Evolutionary conservation across 2,888 invertebrate genomes (phyloP), one percentile per base, ranked within the genome.

Genomic region (Sarcophaga subvicina): DNA sequence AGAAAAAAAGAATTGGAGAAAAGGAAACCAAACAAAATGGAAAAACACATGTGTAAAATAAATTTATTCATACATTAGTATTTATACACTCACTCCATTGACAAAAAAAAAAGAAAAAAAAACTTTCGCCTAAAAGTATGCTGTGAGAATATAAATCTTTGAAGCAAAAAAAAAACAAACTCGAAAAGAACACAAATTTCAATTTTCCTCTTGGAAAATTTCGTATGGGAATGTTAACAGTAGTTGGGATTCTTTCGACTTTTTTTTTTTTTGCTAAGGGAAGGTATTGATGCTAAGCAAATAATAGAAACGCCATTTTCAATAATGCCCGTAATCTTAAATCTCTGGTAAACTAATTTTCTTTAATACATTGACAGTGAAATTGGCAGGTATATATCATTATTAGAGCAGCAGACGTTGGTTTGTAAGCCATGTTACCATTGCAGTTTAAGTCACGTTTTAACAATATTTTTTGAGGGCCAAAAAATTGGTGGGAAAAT

Each of bases 281-380:
- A 8, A 3, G 37, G 37, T 8, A 37, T 10, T 14, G 45, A 6
- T 27, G 11, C 1, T 14, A 27, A 60, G 85, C 80, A 88, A 89
- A 88, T 88, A 88, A 87, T 62, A 75, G 77, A 86, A 88, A 88
- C 77, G 87, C 87, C 88, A 89, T 88, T 83, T 89, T 81, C 89
- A 89, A 90, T 89, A 88, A 88, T 86, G 82, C 87, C 87, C 82
- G 88, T 89, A 90, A 90, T 89, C 89, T 89, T 88, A 83, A 89
- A 89, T 90, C 88, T 87, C 89, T 89, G 89, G 91, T 91, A 92
- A 92, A 92, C 92, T 92, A 92, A 92, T 92, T 92, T 92, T 92
- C 91, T 76, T 89, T 90, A 91, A 92, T 91, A 91, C 91, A 91
- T 91, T 92, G 92, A 90, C 92, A 92, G 91, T 90, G 90, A 91